These are phyloP conservation scores for Phocides pigmalion DNA, from an alignment of 1,140 invertebrate genomes.

Conservation along the genomic window DNA sequence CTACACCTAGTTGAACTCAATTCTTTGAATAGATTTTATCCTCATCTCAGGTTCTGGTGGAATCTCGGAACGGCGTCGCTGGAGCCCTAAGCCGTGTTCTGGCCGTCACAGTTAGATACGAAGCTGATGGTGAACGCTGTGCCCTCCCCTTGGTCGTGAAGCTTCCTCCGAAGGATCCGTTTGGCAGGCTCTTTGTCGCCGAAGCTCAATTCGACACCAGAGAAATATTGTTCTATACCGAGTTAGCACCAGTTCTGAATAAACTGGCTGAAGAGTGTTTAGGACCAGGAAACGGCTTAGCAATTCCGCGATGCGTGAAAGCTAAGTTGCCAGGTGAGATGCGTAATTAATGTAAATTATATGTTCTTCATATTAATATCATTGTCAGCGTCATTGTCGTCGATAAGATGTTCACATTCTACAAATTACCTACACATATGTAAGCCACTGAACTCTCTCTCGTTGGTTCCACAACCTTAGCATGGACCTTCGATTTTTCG, in stretches of 20 bases:
- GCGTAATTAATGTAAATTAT: neutral
- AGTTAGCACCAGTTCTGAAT: conserved; percentile 84
- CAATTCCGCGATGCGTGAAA: conserved; percentile 74
- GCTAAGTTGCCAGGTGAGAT: conserved; percentile 63
- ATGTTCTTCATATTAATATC: neutral
- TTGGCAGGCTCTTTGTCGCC: conserved; percentile 90
- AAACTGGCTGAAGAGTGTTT: conserved; percentile 74
- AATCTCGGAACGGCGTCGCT: conserved; percentile 65
- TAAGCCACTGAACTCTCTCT: no score
- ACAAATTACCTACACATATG: no score
- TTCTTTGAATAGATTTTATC: neutral
- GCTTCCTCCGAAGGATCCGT: conserved; percentile 89
- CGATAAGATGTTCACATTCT: no score
- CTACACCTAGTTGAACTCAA: neutral
- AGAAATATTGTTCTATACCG: conserved; percentile 93
- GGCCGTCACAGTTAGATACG: conserved; percentile 70
- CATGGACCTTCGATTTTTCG: no score
- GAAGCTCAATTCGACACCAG: conserved; percentile 92
- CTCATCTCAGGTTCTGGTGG: conserved; percentile 61
- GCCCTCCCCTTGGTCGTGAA: conserved; percentile 88
- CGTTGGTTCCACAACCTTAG: no score
- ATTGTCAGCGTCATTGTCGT: no score
- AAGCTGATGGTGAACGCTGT: conserved; percentile 56
- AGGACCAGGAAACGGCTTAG: conserved; percentile 77
- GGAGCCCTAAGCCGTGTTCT: conserved; percentile 72